Evolutionary conservation across 1,140 invertebrate genomes (phyloP).

Genomic region (Andrena cerasifolii): DNA sequence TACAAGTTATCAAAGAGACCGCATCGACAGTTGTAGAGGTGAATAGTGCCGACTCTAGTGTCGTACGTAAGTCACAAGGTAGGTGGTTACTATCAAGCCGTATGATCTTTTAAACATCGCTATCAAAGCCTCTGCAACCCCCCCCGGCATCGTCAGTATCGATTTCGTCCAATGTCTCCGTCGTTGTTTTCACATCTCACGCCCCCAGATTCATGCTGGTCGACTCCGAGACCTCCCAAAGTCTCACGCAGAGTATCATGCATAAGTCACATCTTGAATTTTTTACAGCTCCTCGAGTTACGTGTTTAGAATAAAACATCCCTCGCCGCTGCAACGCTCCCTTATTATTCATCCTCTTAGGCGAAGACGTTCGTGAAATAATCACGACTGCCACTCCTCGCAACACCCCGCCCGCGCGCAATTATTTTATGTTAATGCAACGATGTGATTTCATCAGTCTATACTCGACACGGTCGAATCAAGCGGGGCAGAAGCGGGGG

Average conservation of each 20-base stretch:
- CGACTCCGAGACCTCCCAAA: too few species aligned
- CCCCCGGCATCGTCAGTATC: too few species aligned
- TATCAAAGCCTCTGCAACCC: too few species aligned
- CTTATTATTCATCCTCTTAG: neutral
- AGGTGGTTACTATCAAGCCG: too few species aligned
- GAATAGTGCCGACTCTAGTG: too few species aligned
- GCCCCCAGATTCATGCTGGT: too few species aligned
- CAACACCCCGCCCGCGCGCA: too few species aligned
- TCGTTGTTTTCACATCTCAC: too few species aligned
- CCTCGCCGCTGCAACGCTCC: neutral
- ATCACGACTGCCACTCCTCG: neutral
- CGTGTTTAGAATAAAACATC: neutral
- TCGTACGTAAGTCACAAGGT: too few species aligned
- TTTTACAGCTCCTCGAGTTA: neutral
- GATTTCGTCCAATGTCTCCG: too few species aligned
- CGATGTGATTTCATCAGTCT: neutral
- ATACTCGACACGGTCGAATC: neutral
- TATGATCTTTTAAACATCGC: too few species aligned
- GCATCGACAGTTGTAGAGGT: neutral
- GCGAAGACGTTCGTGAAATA: neutral
- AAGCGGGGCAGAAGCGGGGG: neutral
- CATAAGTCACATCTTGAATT: neutral
- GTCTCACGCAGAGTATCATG: neutral
- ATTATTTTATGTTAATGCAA: slow-evolving; percentile 21
- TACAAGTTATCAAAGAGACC: neutral